A percentile compares a stretch with the other conserved stretches of the same genome.
Conservation (phyloP, 2,113 vertebrate species). For the Engraulis encrasicolus region DNA sequence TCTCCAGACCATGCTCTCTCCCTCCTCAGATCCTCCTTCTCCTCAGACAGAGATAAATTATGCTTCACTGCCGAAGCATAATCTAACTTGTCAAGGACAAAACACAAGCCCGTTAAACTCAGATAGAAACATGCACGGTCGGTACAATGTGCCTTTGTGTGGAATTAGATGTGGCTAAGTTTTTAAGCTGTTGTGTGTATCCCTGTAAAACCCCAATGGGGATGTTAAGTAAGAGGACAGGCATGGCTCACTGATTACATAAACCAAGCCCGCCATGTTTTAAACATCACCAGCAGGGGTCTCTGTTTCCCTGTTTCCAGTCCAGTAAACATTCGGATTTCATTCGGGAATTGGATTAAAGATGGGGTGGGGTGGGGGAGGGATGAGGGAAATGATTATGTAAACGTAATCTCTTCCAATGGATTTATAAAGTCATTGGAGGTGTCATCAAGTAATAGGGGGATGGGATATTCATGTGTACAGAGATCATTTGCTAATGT, state of each 20-base stretch:
- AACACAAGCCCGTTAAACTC: neutral
- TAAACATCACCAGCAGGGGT: slow-evolving; percentile 33
- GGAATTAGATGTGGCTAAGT: neutral
- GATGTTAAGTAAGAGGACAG: slow-evolving; percentile 21
- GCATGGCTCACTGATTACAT: slow-evolving; percentile 35
- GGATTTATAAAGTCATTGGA: neutral
- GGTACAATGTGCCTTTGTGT: neutral
- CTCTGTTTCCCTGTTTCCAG: slow-evolving; percentile 28
- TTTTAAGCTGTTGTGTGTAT: neutral
- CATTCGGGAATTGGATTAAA: neutral
- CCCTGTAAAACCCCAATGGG: neutral
- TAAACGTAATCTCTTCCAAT: slow-evolving; percentile 10
- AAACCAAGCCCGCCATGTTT: slow-evolving; percentile 4
- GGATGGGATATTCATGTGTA: neutral
- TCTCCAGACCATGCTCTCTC: slow-evolving; percentile 24
- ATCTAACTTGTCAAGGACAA: neutral
- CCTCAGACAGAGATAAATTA: neutral
- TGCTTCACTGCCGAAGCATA: neutral
- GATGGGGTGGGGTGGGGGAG: too few species aligned
- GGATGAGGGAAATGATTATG: neutral
- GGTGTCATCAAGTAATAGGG: neutral
- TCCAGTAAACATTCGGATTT: neutral
- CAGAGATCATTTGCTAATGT: neutral
- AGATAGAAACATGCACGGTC: neutral
- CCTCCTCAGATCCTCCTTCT: neutral